Base-by-base conservation (phyloP, 2,888 invertebrate species). In the Eristalis pertinax region DNA sequence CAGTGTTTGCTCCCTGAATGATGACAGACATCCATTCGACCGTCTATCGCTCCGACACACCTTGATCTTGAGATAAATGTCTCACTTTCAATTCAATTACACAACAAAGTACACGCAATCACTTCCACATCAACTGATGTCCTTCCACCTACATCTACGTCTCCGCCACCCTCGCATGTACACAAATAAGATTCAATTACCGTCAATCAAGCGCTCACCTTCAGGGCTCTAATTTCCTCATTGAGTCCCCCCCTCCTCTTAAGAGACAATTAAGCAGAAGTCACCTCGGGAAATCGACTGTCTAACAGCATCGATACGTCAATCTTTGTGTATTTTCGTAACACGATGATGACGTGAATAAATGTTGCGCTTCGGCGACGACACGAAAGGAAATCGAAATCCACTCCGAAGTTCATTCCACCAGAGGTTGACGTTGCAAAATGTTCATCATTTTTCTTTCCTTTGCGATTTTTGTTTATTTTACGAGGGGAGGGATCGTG, bases 181-280 rank as follows among this genome's bases (percentile, higher is more conserved):
- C 50, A 50, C 32, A 32, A 32, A 50, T 50, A 50, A 50, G 50
- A 50, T 50, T 50, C 80, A 85, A 81, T 85, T 81, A 85, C 64
- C 73, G 77, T 74, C 77, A 58, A 64, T 85, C 82, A 85, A 77
- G 35, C 35, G 10, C 68, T 64, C 81, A 85, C 81, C 85, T 81
- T 58, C 38, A 73, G 58, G 73, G 38, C 81, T 77, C 77, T 69
- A 85, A 85, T 85, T 85, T 85, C 76, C 85, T 73, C 64, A 29
- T 41, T 22, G n/a, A 74, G 26, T 32, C 32, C 75, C 35, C 35
- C 5, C 26, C 2, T 4, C 26, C 5, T 62, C 32, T 81, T 73
- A 29, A 65, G 63, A 68, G 68, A 81, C 77, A 85, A 81, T 85
- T 81, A 77, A 81, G 68, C 41, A 41, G 24, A 24, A 26, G 26